Evolutionary conservation across 1,140 invertebrate genomes (phyloP), one percentile per base, ranked within the genome.

Genomic region (Drosophila rufa): DNA sequence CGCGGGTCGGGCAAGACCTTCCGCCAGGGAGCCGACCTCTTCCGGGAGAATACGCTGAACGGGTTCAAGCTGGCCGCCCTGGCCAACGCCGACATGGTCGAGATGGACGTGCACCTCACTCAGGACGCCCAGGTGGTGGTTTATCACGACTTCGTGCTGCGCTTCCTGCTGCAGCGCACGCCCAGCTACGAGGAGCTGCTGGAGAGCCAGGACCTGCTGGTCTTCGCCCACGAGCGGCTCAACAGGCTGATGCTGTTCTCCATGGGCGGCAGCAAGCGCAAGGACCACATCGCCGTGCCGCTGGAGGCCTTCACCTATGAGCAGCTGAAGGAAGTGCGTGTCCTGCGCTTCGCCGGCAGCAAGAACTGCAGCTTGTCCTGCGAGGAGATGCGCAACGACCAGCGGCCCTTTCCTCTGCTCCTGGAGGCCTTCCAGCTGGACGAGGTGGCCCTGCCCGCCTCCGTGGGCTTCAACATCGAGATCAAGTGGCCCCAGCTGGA

Each of bases 401-500:
- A 98, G 93, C 96, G 97, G 80, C 98, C 98, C 3, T 99, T 99
- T 91, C 98, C 98, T 7, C 97, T 97, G 3, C 94, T 99, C 8
- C 94, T 97, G 86, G 94, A 96, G 48, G 95, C 95, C 1, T 93
- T 99, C n/a, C 33, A 65, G 12, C 14, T 43, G 2, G 94, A 96
- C 79, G 93, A 94, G 22, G 94, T 99, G 1, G 95, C 97, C 79
- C 93, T 94, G 22, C 56, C 66, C 0, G n/a, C 17, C 0, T 95
- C 96, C 82, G 95, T 97, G 64, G 98, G 98, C 4, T 98, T 98
- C 79, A 98, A 98, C 92, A 95, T 99, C 71, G 98, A 99, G 94
- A 95, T 99, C 15, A 99, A 99, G 92, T 99, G 97, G 96, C 97
- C 97, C 1, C 97, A 98, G 95, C 94, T 96, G 80, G 92, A 96